These are phyloP conservation scores for Trochalopteron elliotii DNA, from an alignment of 2,113 vertebrate species.

Conservation along the genomic window DNA sequence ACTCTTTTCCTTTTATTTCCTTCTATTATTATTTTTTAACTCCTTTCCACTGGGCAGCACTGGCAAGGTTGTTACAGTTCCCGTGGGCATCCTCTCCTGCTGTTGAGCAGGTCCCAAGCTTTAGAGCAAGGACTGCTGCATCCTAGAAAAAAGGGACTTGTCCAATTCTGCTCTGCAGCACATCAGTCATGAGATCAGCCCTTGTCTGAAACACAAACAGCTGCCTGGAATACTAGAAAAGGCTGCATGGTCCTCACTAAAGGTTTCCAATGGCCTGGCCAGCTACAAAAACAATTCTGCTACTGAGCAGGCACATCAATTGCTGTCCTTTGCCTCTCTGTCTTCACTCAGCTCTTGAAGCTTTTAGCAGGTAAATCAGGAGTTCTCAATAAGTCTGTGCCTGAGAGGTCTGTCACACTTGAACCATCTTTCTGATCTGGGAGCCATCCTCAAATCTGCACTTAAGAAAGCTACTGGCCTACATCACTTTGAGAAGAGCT, in stretches of 20 bases:
- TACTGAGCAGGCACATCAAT: not conserved
- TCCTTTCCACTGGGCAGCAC: not conserved
- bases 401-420: not conserved
- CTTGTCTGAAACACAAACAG: not conserved
- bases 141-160: not conserved
- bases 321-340: not conserved
- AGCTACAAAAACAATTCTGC: not conserved
- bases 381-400: not conserved
- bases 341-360: not conserved
- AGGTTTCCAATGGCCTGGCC: not conserved
- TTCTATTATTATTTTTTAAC: no score
- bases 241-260: not conserved
- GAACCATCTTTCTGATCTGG: not conserved
- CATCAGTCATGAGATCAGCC: not conserved
- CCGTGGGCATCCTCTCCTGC: not conserved
- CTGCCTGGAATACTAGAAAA: not conserved
- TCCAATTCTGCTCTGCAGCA: not conserved
- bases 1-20: no score
- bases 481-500: constrained; percentile 12
- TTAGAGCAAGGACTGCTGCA: not conserved
- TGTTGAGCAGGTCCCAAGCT: not conserved
- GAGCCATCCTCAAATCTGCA: not conserved
- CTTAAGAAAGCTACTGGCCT: not conserved
- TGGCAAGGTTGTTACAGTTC: not conserved
- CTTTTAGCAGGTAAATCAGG: not conserved